Percentiles rank a stretch among this genome's conserved stretches.
These are phyloP conservation scores for Lasioglossum marginatum DNA, from an alignment of 2,888 invertebrate genomes.

Conservation along the genomic window DNA sequence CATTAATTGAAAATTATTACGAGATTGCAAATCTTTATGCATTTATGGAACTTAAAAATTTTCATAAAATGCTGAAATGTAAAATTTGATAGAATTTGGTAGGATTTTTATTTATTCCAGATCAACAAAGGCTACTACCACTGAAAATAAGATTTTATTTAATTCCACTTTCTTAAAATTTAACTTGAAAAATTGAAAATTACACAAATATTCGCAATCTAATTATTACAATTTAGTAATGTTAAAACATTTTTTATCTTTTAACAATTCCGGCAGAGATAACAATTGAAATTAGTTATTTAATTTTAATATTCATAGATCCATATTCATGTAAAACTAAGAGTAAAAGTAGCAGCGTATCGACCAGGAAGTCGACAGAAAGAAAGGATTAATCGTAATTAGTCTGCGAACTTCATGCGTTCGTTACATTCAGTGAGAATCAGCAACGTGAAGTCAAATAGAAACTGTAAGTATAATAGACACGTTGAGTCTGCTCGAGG, in stretches of 20 bases:
- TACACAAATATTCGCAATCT: no score
- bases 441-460: neutral
- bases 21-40: no score
- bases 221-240: neutral
- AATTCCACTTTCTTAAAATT: no score
- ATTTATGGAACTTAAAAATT: no score
- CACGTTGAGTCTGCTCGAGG: neutral
- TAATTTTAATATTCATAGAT: neutral
- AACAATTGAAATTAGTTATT: neutral
- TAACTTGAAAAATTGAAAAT: no score
- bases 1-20: neutral
- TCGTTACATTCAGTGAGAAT: neutral
- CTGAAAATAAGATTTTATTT: no score
- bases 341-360: neutral
- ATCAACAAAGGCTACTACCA: no score
- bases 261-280: no score
- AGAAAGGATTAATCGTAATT: neutral
- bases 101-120: no score
- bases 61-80: no score
- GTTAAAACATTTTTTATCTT: no score
- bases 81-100: no score
- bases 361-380: neutral
- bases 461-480: neutral
- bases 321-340: neutral
- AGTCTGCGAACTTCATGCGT: neutral